Evolutionary conservation across 2,888 invertebrate genomes (phyloP), one percentile per base, ranked within the genome.

Genomic region (Chloromyia formosa): DNA sequence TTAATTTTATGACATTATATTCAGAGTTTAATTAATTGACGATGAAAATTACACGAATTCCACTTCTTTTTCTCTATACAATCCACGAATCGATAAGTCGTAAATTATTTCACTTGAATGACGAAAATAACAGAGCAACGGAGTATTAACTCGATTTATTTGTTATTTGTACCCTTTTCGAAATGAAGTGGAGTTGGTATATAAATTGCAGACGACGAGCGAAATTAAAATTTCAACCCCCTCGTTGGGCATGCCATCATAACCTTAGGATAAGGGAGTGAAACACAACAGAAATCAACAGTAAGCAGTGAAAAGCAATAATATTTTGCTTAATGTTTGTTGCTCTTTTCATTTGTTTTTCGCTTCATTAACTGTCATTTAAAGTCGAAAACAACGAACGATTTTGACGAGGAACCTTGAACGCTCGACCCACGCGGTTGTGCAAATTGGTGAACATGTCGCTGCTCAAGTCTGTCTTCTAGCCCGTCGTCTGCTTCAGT

Each of bases 341-440:
- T 45, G n/a, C 66, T 49, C 45, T 49, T 69, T 20, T 60, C 27
- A 22, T 60, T 56, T 56, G 1, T 27, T 54, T 27, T 69, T 18
- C 54, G 27, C 71, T 40, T 56, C 56, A 71, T 71, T 71, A 71
- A 71, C 14, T 16, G 58, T 12, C 40, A 56, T 56, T 71, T 71
- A 56, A 71, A 71, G 58, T 71, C 71, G 12, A 56, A 18, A 20
- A 56, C 56, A 35, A 58, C 40, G n/a, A n/a, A 35, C 7, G 2
- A n/a, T 18, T 35, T 69, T 23, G 27, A 22, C 23, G 54, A 54
- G 53, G 54, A 54, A 71, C 71, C 71, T 71, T 71, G 58, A 56
- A 62, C 62, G n/a, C 9, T 64, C 16, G 53, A 53, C 53, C 16
- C 53, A 12, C 27, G 7, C 3, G 22, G 2, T 18, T 10, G 10